Conservation (phyloP, 2,888 invertebrate species). For the Tinea pellionella region DNA sequence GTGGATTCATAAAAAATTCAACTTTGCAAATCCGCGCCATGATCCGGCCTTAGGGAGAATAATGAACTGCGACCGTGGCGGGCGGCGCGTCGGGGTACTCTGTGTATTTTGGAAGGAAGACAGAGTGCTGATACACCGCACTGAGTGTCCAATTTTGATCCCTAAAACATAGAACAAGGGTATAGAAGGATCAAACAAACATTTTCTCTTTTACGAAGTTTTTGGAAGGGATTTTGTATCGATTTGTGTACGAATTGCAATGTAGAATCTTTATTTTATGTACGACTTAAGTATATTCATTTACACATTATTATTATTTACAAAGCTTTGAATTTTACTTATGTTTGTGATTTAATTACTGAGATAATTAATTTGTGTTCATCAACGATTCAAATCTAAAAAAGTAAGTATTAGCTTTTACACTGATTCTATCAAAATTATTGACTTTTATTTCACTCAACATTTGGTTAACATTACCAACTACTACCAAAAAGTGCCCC, state of each 20-base stretch:
- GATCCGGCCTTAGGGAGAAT: constrained; percentile 6
- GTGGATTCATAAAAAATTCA: constrained; percentile 1
- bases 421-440: no score
- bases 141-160: not conserved
- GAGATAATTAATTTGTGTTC: no score
- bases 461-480: no score
- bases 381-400: no score
- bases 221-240: not conserved
- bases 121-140: not conserved
- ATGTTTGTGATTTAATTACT: no score
- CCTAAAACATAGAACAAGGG: not conserved
- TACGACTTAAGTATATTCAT: no score
- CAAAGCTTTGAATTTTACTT: no score
- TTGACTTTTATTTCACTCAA: no score
- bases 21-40: not conserved
- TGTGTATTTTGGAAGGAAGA: not conserved
- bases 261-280: not conserved
- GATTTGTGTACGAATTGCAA: not conserved
- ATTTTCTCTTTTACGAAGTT: not conserved
- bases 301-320: no score
- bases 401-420: no score
- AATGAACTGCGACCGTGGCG: not conserved
- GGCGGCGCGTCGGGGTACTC: no score
- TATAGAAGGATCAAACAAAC: not conserved
- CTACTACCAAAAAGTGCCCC: no score